Conservation (phyloP, 2,797 vertebrate genomes). For the Hemitrygon akajei region DNA sequence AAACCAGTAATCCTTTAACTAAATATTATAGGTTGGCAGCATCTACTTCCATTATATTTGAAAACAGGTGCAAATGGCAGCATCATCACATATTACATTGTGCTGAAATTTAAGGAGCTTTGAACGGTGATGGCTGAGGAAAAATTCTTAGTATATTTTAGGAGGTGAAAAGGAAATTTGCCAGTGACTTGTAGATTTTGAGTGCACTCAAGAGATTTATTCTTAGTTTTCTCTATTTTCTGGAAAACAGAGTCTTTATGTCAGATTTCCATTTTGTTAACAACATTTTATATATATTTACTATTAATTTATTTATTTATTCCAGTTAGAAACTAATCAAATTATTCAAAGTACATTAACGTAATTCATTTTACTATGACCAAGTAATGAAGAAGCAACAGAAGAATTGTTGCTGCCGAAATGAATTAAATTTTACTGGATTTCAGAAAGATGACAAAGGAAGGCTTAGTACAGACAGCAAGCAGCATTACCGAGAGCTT, state of each 20-base stretch:
- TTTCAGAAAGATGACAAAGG: slow-evolving; percentile 79
- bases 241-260: neutral
- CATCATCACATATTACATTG: too few species aligned
- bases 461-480: slow-evolving; percentile 75
- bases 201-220: neutral
- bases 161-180: too few species aligned
- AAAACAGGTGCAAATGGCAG: neutral
- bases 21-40: neutral
- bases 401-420: neutral
- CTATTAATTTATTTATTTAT: neutral
- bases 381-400: neutral
- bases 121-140: too few species aligned
- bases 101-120: too few species aligned
- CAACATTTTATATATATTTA: neutral
- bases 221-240: neutral
- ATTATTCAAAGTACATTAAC: neutral
- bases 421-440: slow-evolving; percentile 25
- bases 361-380: neutral
- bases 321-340: neutral
- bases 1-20: neutral
- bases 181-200: too few species aligned
- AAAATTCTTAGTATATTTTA: too few species aligned
- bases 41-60: neutral
- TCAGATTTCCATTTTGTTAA: neutral
- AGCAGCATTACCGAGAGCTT: slow-evolving; percentile 86